Evolutionary conservation across 1,140 invertebrate genomes (phyloP), one percentile per base, ranked within the genome.

Genomic region (Ceratina japonica): DNA sequence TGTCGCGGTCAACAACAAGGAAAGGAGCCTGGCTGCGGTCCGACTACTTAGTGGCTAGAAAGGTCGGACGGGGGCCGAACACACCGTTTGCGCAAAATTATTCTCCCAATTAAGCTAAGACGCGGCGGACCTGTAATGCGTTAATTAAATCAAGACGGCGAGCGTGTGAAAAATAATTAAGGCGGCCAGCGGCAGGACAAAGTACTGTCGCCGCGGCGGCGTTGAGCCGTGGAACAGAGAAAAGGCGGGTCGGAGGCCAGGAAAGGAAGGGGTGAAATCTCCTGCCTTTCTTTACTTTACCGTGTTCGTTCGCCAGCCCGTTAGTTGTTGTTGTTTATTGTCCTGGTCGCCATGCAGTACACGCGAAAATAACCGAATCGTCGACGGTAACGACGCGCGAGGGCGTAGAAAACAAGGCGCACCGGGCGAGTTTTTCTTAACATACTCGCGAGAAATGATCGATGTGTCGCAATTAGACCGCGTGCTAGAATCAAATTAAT

Each of bases 151-250:
- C 65, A 80, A 80, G 65, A 80, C 65, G 65, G 37, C 59, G 73
- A 76, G 73, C 73, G 65, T 80, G 79, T 69, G 79, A 80, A 80
- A 80, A 80, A 80, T 80, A 80, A 80, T 80, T 80, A 80, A 80
- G 78, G 73, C 78, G 63, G 22, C 78, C 77, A 66, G 64, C 31
- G 22, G 24, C 58, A 13, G 73, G 71, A 80, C 78, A 80, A 80
- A 80, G 56, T 24, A 31, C 49, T 51, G 54, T 63, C 70, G 71
- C 71, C 49, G 75, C 51, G 27, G 75, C 51, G 27, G 75, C 27
- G 52, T 61, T 44, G 27, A n/a, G 54, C 31, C 37, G 16, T 54
- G 27, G 59, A 72, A 63, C 70, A 56, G 31, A 73, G 62, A 79
- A 65, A 78, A 37, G 61, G 65, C 59, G 22, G 22, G 10, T 3